These are phyloP conservation scores for Cepaea nemoralis DNA, from an alignment of 1,140 invertebrate species.

Conservation along the genomic window DNA sequence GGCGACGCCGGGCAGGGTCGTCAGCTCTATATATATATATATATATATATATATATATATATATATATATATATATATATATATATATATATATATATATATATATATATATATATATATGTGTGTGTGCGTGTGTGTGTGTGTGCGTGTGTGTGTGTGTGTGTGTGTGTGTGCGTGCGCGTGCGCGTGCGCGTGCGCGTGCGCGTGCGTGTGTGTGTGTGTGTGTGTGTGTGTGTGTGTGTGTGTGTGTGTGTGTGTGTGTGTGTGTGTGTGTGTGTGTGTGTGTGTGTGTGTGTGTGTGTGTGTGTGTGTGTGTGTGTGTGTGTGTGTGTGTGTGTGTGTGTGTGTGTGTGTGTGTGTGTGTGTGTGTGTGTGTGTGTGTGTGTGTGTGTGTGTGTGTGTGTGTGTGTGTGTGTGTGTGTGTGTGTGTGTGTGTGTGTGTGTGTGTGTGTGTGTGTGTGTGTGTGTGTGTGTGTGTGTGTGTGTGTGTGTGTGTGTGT, in stretches of 20 bases:
- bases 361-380: no score
- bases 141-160: not conserved
- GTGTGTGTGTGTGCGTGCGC: no score
- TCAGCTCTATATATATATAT: no score
- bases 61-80: constrained; percentile 15
- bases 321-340: not conserved
- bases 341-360: not conserved
- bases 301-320: not conserved
- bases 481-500: no score
- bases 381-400: no score
- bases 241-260: constrained; percentile 15
- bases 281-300: constrained; percentile 15
- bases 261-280: constrained; percentile 11
- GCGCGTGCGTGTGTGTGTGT: not conserved
- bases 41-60: constrained; percentile 16
- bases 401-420: no score
- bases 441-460: no score
- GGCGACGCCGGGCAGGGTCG: no score
- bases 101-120: constrained; percentile 9
- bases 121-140: constrained; percentile 9
- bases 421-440: no score
- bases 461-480: no score
- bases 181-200: no score
- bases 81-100: constrained; percentile 21
- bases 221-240: constrained; percentile 11